Conservation (phyloP, 2,888 invertebrate species). For the Melanotus villosus region DNA sequence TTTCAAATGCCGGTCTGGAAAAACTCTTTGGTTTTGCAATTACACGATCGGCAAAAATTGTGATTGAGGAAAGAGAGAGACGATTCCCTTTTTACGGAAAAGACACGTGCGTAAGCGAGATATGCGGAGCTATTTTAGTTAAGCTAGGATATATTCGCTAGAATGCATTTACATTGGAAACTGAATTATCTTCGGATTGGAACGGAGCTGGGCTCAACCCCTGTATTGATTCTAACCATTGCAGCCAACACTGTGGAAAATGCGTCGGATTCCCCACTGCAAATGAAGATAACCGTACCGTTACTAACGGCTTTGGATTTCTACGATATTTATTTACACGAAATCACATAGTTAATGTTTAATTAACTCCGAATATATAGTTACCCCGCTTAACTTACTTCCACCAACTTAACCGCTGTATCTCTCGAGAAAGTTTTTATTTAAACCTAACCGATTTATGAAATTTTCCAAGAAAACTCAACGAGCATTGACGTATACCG, state of each 20-base stretch:
- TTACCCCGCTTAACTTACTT: too few species aligned
- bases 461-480: too few species aligned
- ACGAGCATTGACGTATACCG: too few species aligned
- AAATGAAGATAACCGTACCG: conserved; percentile 51
- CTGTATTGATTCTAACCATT: conserved; percentile 54
- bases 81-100: not conserved
- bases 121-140: conserved; percentile 24
- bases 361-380: not conserved
- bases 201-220: conserved; percentile 49
- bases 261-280: conserved; percentile 53
- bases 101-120: conserved; percentile 23
- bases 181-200: conserved; percentile 54
- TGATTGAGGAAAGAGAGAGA: not conserved
- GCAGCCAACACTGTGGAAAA: conserved; percentile 57
- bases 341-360: not conserved
- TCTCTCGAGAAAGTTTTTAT: too few species aligned
- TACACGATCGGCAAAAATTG: conserved; percentile 14
- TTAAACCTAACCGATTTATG: too few species aligned
- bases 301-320: not conserved
- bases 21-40: conserved; percentile 7
- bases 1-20: conserved; percentile 4
- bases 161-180: conserved; percentile 51
- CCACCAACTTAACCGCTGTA: too few species aligned
- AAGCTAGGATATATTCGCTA: conserved; percentile 36
- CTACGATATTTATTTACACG: not conserved